These are phyloP conservation scores for Telenomus remus DNA, from an alignment of 1,140 invertebrate species.

Conservation along the genomic window DNA sequence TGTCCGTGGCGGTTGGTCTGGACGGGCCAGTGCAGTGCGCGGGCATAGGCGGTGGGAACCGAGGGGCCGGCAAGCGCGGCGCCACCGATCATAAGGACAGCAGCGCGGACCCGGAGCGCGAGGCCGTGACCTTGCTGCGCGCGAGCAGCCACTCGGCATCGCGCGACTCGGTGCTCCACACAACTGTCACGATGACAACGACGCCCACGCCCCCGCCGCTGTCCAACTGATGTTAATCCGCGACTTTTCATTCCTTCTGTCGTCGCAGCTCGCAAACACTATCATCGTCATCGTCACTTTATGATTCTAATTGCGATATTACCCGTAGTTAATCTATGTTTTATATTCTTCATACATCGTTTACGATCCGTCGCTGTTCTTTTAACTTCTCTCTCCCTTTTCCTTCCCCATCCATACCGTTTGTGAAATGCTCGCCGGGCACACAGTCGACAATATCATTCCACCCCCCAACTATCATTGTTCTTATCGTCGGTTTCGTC, in stretches of 20 bases:
- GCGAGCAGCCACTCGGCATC: slow-evolving; percentile 82
- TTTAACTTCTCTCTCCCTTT: neutral
- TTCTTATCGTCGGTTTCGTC: slow-evolving; percentile 4
- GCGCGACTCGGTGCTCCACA: slow-evolving; percentile 79
- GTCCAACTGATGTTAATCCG: slow-evolving; percentile 61
- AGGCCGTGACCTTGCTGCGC: slow-evolving; percentile 80
- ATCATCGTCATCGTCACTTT: slow-evolving; percentile 38
- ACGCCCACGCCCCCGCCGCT: slow-evolving; percentile 68
- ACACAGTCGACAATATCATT: slow-evolving; percentile 34
- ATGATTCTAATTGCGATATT: slow-evolving; percentile 53
- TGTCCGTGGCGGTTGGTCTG: slow-evolving; percentile 72
- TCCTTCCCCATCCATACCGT: too few relatives aligned
- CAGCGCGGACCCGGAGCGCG: slow-evolving; percentile 77
- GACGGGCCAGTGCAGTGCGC: slow-evolving; percentile 70
- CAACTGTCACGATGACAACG: slow-evolving; percentile 69
- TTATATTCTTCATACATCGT: slow-evolving; percentile 16
- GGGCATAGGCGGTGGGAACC: slow-evolving; percentile 64
- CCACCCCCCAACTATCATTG: slow-evolving; percentile 14
- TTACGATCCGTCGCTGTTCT: slow-evolving; percentile 15
- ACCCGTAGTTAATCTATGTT: slow-evolving; percentile 37
- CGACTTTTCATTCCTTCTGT: slow-evolving; percentile 36
- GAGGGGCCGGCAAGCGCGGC: slow-evolving; percentile 43
- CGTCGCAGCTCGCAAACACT: slow-evolving; percentile 12
- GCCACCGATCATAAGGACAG: slow-evolving; percentile 48
- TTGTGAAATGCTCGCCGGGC: slow-evolving; percentile 1